Evolutionary conservation across 2,797 vertebrate species (phyloP), one percentile per base, ranked within the genome.

Genomic region (Selene dorsalis): DNA sequence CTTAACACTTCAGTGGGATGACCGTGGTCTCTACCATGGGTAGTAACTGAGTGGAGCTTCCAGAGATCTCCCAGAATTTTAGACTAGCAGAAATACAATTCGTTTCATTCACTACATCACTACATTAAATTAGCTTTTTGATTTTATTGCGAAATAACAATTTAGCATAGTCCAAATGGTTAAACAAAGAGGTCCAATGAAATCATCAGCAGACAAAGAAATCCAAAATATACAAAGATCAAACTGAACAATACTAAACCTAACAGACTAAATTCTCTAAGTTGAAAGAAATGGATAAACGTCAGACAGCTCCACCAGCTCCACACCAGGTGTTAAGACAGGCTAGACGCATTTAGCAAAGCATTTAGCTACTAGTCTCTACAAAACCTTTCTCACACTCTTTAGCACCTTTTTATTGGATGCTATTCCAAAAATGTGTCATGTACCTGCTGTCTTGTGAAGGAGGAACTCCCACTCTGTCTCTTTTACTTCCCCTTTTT

Each of bases 351-450:
- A 32, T 45, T 69, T 55, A 74, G 24, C 7, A 11, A 24, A 28
- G 72, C 53, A 43, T 63, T 74, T 57, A 32, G 69, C 67, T 59
- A 45, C 65, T 1, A 24, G 62, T 75, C 85, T 82, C 83, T 41
- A 62, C 73, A 82, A 17, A 80, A 78, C 69, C 9, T 72, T 91
- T 91, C 89, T 92, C 91, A 90, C 87, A 88, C 83, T 86, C 66
- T 84, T 79, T 87, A 60, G 43, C 79, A 78, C 79, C 75, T 90
- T 88, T 91, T 86, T 82, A 84, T 84, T 73, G 56, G 67, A 73
- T 72, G 84, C 80, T 67, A 90, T 92, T 83, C 86, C 84, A 93
- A 89, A 90, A 83, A 92, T 93, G 79, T 93, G 75, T 70, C 89
- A 84, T 75, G 80, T 86, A 88, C 75, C 69, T 80, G 91, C 77